Evolutionary conservation across 2,797 vertebrate genomes (phyloP).

Genomic region (Alectoris magna): DNA sequence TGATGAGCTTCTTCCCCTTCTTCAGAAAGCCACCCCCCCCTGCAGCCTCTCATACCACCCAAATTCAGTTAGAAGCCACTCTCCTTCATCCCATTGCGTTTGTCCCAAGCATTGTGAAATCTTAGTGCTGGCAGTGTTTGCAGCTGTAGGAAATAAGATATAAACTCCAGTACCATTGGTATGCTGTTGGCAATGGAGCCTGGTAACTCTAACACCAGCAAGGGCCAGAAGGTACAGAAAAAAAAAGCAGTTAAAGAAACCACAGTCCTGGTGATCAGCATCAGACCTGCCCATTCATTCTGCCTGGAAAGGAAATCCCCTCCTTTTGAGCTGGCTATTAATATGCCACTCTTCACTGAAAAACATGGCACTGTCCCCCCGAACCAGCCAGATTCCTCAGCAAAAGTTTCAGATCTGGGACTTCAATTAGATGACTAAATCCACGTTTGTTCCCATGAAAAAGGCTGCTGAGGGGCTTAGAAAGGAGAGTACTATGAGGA

Average conservation of each 20-base stretch:
- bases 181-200: background rate
- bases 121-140: background rate
- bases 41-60: background rate
- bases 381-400: background rate
- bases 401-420: background rate
- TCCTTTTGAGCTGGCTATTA: background rate
- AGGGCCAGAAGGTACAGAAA: background rate
- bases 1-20: background rate
- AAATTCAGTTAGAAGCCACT: background rate
- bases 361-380: background rate
- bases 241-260: background rate
- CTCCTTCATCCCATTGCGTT: slow-evolving; percentile 11
- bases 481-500: background rate
- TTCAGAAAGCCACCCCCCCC: background rate
- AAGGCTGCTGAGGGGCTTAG: background rate
- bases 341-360: background rate
- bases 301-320: slow-evolving; percentile 29
- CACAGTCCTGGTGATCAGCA: slow-evolving; percentile 22
- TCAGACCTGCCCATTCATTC: slow-evolving; percentile 5
- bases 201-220: background rate
- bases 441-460: background rate
- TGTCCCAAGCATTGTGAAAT: slow-evolving; percentile 35
- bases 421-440: background rate
- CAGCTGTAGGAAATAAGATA: slow-evolving; percentile 67
- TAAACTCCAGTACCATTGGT: background rate